Evolutionary conservation across 2,888 invertebrate species (phyloP).

Genomic region (Lagria hirta): DNA sequence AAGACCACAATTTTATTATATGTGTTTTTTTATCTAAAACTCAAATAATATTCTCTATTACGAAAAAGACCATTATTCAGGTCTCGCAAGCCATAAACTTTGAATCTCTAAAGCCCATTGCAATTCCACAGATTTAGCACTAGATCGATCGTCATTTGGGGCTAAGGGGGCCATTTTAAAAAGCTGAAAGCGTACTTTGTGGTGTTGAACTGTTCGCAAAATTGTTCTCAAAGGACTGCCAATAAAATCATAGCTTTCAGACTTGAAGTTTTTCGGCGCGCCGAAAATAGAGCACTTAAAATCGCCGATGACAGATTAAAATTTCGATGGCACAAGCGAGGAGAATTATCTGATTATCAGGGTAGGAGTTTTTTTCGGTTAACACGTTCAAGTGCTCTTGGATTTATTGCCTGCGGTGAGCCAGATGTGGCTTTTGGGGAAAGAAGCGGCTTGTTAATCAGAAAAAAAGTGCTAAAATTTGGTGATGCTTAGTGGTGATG

Average conservation of each 20-base stretch:
- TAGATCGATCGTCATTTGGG: conserved; percentile 55
- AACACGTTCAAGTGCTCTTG: conserved; percentile 14
- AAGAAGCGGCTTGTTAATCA: too few species aligned
- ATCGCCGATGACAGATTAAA: conserved; percentile 29
- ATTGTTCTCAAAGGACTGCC: conserved; percentile 47
- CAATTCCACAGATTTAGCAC: conserved; percentile 52
- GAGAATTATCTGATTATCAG: conserved; percentile 17
- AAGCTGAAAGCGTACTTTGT: conserved; percentile 56
- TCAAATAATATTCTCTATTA: too few species aligned
- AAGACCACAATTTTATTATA: too few species aligned
- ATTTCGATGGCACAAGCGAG: conserved; percentile 4
- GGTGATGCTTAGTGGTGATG: conserved; percentile 12
- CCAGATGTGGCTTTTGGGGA: conserved; percentile 18
- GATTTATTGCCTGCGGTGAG: conserved; percentile 11
- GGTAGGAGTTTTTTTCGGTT: conserved; percentile 7
- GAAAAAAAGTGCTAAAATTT: too few species aligned
- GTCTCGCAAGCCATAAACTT: conserved; percentile 12
- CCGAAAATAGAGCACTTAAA: conserved; percentile 36
- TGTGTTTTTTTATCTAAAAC: too few species aligned
- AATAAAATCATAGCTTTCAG: conserved; percentile 53
- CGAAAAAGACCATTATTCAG: conserved; percentile 19
- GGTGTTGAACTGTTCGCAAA: conserved; percentile 46
- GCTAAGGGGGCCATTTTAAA: conserved; percentile 55
- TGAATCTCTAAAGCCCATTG: conserved; percentile 46
- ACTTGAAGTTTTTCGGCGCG: conserved; percentile 8